Evolutionary conservation across 2,797 vertebrate genomes (phyloP).

Genomic region (Antennarius maculatus): DNA sequence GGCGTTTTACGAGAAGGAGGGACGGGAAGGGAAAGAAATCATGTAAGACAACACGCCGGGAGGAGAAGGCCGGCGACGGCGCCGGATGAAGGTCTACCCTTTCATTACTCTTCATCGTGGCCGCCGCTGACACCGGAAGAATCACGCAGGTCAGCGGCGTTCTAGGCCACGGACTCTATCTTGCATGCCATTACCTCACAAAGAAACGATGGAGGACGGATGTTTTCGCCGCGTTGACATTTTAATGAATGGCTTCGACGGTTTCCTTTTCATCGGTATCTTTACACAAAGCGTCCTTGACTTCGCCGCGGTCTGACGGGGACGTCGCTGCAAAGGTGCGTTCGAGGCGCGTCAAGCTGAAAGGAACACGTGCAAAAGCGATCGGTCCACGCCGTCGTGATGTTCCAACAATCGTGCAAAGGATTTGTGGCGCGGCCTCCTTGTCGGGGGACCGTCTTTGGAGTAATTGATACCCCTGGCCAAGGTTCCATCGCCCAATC

Average conservation of each 20-base stretch:
- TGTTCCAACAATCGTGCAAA: no score
- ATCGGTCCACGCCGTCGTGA: no score
- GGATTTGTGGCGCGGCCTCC: no score
- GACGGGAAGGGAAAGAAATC: slow-evolving; percentile 21
- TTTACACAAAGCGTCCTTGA: slow-evolving; percentile 24
- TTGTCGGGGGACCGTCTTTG: no score
- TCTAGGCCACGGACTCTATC: neutral
- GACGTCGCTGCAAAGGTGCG: neutral
- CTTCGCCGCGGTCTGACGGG: slow-evolving; percentile 1
- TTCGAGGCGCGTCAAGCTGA: no score
- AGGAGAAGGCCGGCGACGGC: slow-evolving; percentile 17
- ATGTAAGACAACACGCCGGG: slow-evolving; percentile 21
- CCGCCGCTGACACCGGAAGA: slow-evolving; percentile 8
- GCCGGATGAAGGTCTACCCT: slow-evolving; percentile 34
- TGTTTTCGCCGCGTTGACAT: slow-evolving; percentile 11
- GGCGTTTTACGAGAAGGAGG: slow-evolving; percentile 14
- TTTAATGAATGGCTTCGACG: slow-evolving; percentile 2
- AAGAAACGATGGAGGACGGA: neutral
- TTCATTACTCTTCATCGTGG: slow-evolving; percentile 31
- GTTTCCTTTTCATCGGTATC: neutral
- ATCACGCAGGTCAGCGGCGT: slow-evolving; percentile 7
- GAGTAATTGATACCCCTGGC: no score
- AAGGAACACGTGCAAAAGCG: no score
- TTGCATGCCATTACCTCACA: slow-evolving; percentile 6
- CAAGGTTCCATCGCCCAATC: no score